Base-by-base conservation (phyloP, 2,113 vertebrate genomes). In the Petroica traversi region DNA sequence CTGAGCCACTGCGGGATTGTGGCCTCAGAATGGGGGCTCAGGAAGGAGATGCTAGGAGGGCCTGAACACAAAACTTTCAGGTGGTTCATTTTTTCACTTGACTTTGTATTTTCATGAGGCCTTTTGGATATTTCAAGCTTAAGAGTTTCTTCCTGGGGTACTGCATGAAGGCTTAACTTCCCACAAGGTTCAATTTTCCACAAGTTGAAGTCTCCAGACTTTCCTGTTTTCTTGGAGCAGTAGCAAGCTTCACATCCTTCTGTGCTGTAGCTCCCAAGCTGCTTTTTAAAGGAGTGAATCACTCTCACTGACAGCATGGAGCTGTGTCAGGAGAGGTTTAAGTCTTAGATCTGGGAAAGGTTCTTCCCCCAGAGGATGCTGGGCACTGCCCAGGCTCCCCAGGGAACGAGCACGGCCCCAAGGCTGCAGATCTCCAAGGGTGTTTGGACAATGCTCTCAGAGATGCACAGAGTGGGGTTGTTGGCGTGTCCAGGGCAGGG, bases 1-100 rank as follows among this genome's bases (percentile, higher is more conserved):
- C 19, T 1, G 4, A 0, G 24, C n/a, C 1, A 1, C 46, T 8
- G 36, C 0, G 0, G 62, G 43, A 18, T 1, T 0, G 0, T 1
- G 59, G 15, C 24, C 23, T 41, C 0, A 0, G 41, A 61, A 5
- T 2, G 0, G 43, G n/a, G 12, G 40, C 14, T 22, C 0, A 0
- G 58, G 49, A 41, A 46, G 26, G 63, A 62, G 64, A 15, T 54
- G 48, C 29, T 34, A 4, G 0, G n/a, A 72, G 36, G 3, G 24
- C n/a, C n/a, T 36, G n/a, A 59, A 34, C 3, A 9, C 31, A 26
- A 57, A 31, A 31, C 38, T 12, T 40, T 28, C 26, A 22, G 19
- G 6, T 34, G 61, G 31, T 20, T 13, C 29, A 3, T 29, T 67
- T 62, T 71, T 51, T 34, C 29, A 8, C 31, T 43, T 14, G 6